A percentile compares a stretch with the other conserved stretches of the same genome.
These are phyloP conservation scores for Parnassius apollo DNA, from an alignment of 2,888 invertebrate genomes.

Conservation along the genomic window DNA sequence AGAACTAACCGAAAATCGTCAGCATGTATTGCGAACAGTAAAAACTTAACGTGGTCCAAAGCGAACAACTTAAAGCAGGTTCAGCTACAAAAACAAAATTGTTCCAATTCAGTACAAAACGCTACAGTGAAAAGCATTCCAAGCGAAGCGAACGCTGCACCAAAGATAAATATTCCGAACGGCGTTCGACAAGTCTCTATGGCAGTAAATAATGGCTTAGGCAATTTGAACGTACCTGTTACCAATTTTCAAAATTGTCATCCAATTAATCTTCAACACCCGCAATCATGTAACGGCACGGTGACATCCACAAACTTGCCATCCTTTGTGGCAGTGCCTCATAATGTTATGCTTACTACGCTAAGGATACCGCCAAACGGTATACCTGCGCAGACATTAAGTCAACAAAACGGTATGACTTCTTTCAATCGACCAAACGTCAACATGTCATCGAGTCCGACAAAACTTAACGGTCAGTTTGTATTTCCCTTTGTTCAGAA, in stretches of 20 bases:
- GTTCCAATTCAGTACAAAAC: slow-evolving; percentile 50
- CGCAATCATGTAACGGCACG: slow-evolving; percentile 64
- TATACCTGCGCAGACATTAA: slow-evolving; percentile 59
- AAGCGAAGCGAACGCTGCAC: slow-evolving; percentile 60
- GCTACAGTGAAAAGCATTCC: slow-evolving; percentile 44
- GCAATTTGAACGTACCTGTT: slow-evolving; percentile 64
- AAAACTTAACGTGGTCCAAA: slow-evolving; percentile 74
- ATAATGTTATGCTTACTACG: slow-evolving; percentile 80
- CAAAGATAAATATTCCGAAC: slow-evolving; percentile 69
- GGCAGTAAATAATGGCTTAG: slow-evolving; percentile 61
- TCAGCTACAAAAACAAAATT: slow-evolving; percentile 69
- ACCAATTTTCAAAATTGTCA: slow-evolving; percentile 70
- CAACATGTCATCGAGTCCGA: slow-evolving; percentile 66
- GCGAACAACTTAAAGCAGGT: slow-evolving; percentile 73
- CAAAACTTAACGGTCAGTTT: slow-evolving; percentile 76
- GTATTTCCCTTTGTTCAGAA: slow-evolving; percentile 83
- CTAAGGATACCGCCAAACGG: slow-evolving; percentile 80
- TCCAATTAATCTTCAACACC: slow-evolving; percentile 57
- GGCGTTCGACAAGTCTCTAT: slow-evolving; percentile 67
- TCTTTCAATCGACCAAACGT: slow-evolving; percentile 66
- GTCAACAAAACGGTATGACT: slow-evolving; percentile 64
- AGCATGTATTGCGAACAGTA: slow-evolving; percentile 73
- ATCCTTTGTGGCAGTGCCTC: slow-evolving; percentile 75
- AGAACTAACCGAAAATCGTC: slow-evolving; percentile 72
- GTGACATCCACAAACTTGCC: slow-evolving; percentile 65